Percentiles rank a stretch among this genome's conserved stretches.
Conservation (phyloP, 1,140 invertebrate species). For the Atta colombica region DNA sequence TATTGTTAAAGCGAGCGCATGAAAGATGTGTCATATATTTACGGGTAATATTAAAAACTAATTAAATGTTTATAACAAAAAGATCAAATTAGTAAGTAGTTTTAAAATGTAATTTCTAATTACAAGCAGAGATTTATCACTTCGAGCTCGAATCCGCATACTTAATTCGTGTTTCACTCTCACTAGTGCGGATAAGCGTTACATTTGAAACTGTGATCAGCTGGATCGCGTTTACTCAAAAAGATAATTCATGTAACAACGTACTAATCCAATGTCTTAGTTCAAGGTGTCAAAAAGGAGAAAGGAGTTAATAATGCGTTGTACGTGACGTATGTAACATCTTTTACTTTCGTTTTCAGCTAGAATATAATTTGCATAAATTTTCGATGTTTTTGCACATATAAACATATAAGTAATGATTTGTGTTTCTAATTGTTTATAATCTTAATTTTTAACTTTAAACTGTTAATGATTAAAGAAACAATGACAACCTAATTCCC, state of each 20-base stretch:
- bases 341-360: constrained; percentile 62
- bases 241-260: constrained; percentile 36
- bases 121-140: not conserved
- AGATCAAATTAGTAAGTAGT: not conserved
- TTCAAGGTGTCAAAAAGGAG: constrained; percentile 47
- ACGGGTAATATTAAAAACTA: not conserved
- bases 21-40: not conserved
- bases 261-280: not conserved
- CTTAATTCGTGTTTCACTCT: constrained; percentile 16
- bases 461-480: too few relatives aligned
- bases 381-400: constrained; percentile 30
- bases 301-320: constrained; percentile 46
- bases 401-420: not conserved
- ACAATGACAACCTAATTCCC: too few relatives aligned
- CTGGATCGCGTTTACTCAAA: not conserved
- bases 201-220: not conserved
- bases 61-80: not conserved
- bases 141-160: not conserved
- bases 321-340: constrained; percentile 32
- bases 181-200: constrained; percentile 1
- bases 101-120: constrained; percentile 12
- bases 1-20: not conserved
- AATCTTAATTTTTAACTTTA: not conserved
- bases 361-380: constrained; percentile 64
- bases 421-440: not conserved